Evolutionary conservation across 1,140 invertebrate genomes (phyloP).

Genomic region (Bombyx mandarina): DNA sequence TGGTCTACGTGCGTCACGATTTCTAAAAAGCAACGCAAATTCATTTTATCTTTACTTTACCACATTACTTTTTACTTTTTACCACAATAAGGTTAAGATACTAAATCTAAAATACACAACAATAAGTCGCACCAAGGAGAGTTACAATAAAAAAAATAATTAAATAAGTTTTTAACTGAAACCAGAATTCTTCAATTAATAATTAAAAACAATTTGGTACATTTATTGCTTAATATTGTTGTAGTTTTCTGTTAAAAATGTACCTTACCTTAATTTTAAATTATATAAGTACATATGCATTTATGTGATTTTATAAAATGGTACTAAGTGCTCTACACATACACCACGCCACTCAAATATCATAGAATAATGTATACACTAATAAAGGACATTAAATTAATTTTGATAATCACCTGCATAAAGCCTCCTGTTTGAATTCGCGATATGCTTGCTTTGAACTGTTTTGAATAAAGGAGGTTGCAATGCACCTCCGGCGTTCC

Average conservation of each 20-base stretch:
- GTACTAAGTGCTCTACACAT: too few species aligned
- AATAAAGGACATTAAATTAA: background rate
- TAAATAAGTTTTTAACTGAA: too few species aligned
- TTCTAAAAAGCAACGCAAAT: conserved; percentile 30
- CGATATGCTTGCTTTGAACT: conserved; percentile 39
- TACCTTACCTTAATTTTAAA: too few species aligned
- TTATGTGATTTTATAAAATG: too few species aligned
- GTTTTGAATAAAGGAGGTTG: conserved; percentile 40
- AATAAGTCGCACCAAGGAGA: background rate
- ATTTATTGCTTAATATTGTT: too few species aligned
- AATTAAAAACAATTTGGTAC: too few species aligned
- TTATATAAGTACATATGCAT: too few species aligned
- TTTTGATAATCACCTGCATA: conserved; percentile 37
- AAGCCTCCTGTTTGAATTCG: conserved; percentile 44
- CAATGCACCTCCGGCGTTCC: conserved; percentile 36
- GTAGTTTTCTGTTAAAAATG: too few species aligned
- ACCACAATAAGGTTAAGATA: background rate
- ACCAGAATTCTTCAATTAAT: too few species aligned
- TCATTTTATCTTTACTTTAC: background rate
- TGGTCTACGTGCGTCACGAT: conserved; percentile 71
- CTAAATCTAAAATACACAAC: background rate
- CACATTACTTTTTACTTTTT: background rate
- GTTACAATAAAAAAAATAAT: background rate
- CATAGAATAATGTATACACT: background rate
- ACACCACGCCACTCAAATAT: background rate